Base-by-base conservation (phyloP, 1,140 invertebrate species). In the Zelostemma sp. region DNA sequence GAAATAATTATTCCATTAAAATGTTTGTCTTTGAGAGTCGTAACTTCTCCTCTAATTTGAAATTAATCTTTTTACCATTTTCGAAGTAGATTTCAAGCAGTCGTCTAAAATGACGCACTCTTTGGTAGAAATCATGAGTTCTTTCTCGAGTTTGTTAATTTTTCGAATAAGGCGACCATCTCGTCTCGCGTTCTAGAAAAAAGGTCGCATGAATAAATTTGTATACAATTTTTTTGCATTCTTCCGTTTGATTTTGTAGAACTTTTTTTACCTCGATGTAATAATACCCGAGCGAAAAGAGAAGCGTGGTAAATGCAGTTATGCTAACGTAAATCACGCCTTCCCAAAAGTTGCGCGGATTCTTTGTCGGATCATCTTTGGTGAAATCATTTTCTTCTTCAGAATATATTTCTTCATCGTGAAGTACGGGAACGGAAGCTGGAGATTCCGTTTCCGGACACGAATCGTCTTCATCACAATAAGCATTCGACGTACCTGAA, bases 241-340 rank as follows among this genome's bases (percentile, higher is more conserved):
- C 9, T 49, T 48, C 11, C 17, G 45, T 65, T 53, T 53, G 64
- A 55, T 62, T 46, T 14, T 47, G 61, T 60, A 59, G 60, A 58
- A 59, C 45, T 33, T 58, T 59, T 74, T 58, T 63, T 74, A 81
- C 86, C 79, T 92, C 92, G 66, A 93, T 89, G 67, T 90, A 91
- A 80, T 93, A 92, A 81, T 92, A 92, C 16, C 90, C 91, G 50
- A 93, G 88, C n/a, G 90, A 89, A 73, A 94, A 93, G 54, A 92
- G 78, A 11, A 93, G 78, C 6, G 91, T 89, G 2, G 90, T 89
- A 33, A 88, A 79, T n/a, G 91, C 90, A 43, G 92, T 90, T 49
- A 92, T 89, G 47, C 78, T 72, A 40, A 84, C 51, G 56, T 81
- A 84, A 3, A 82, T 76, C 19, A 85, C 40, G 21, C 73, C 75